Evolutionary conservation across 1,140 invertebrate genomes (phyloP).

Genomic region (Drosophila watanabei): DNA sequence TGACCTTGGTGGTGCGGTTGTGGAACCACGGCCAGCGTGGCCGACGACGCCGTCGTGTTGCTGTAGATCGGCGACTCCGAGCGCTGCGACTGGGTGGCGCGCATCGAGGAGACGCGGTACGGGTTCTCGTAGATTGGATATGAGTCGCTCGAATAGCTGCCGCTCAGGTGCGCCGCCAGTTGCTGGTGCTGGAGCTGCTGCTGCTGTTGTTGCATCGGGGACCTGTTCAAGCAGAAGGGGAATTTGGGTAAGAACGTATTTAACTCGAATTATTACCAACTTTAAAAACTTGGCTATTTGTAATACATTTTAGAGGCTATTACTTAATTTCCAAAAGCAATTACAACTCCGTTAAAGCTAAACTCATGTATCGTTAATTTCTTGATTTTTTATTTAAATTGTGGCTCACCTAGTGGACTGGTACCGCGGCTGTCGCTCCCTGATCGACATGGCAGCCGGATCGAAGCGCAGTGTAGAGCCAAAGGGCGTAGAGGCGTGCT

Average conservation of each 20-base stretch:
- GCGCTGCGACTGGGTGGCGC: constrained; percentile 72
- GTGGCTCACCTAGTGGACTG: constrained; percentile 53
- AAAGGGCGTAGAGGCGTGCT: constrained; percentile 47
- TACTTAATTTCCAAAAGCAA: not conserved
- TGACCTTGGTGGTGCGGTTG: constrained; percentile 49
- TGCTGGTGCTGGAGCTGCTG: constrained; percentile 53
- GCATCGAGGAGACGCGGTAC: constrained; percentile 76
- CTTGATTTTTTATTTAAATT: not conserved
- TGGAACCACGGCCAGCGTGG: constrained; percentile 44
- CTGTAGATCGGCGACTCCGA: constrained; percentile 85
- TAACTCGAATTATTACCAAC: not conserved
- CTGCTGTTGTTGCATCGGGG: constrained; percentile 59
- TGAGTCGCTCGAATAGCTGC: constrained; percentile 76
- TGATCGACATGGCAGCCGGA: constrained; percentile 42
- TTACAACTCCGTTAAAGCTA: not conserved
- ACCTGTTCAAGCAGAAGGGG: constrained; percentile 13
- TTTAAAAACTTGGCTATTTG: not conserved
- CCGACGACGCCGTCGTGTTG: constrained; percentile 73
- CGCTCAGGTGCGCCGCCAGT: constrained; percentile 52
- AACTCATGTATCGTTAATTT: not conserved
- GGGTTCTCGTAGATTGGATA: constrained; percentile 85
- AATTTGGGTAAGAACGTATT: not conserved
- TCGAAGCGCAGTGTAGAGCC: constrained; percentile 58
- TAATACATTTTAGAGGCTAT: not conserved
- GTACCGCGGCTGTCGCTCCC: constrained; percentile 60